Conservation (phyloP, 2,113 vertebrate genomes). For the Macheiramphus alcinus region DNA sequence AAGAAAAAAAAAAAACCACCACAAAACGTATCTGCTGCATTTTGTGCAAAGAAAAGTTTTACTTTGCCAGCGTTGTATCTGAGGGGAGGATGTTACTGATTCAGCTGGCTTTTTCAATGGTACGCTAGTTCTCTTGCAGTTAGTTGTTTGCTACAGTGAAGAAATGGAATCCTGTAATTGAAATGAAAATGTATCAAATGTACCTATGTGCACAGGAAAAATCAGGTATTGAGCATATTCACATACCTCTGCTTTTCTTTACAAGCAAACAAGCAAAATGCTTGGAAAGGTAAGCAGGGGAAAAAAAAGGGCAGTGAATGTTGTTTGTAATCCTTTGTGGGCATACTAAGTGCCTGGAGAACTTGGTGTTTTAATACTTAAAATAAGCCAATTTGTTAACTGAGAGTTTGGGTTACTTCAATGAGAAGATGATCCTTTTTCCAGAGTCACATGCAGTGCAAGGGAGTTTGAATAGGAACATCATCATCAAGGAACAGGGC, state of each 20-base stretch:
- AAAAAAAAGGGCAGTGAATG: rapidly evolving
- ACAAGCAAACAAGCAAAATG: not conserved
- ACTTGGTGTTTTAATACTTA: not conserved
- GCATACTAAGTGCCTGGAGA: not conserved
- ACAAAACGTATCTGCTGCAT: not conserved
- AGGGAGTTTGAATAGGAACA: not conserved
- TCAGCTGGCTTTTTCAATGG: not conserved
- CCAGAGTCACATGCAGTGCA: not conserved
- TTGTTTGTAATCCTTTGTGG: not conserved
- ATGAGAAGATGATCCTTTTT: not conserved
- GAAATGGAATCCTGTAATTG: not conserved
- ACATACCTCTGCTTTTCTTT: not conserved
- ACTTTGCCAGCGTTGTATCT: not conserved
- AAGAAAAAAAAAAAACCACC: not conserved
- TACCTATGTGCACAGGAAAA: not conserved
- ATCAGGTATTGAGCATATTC: not conserved
- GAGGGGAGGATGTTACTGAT: not conserved
- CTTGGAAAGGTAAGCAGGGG: not conserved
- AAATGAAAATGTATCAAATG: not conserved
- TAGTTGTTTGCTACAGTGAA: not conserved
- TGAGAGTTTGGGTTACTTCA: not conserved
- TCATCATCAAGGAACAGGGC: not conserved
- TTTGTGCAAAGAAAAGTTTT: not conserved
- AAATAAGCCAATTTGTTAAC: not conserved
- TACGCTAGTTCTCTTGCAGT: not conserved